These are phyloP conservation scores for Smithornis capensis DNA, from an alignment of 2,113 vertebrate species.

Conservation along the genomic window DNA sequence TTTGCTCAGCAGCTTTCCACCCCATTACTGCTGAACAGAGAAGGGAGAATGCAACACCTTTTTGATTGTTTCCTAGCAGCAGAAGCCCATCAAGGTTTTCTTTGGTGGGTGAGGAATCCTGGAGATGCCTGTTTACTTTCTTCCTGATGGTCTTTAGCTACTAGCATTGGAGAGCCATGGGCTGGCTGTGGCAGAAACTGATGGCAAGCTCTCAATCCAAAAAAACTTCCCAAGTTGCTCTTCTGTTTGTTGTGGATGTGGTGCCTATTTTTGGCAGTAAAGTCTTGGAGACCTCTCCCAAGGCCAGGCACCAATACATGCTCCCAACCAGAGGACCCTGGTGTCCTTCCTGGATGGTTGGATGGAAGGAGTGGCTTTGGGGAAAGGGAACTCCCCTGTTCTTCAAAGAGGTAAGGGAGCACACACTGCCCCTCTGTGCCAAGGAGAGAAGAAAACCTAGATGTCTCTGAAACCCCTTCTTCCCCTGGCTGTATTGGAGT, in stretches of 20 bases:
- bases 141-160: not conserved
- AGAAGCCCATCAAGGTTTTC: not conserved
- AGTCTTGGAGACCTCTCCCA: not conserved
- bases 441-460: not conserved
- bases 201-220: not conserved
- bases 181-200: not conserved
- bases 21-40: fast-evolving
- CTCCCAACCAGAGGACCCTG: fast-evolving
- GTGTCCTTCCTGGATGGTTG: fast-evolving
- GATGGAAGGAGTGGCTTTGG: not conserved
- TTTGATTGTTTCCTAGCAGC: not conserved
- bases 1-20: not conserved
- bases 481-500: not conserved
- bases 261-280: not conserved
- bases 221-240: not conserved
- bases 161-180: not conserved
- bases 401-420: not conserved
- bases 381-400: not conserved
- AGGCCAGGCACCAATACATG: not conserved
- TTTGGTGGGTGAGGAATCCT: not conserved
- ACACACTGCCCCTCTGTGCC: not conserved
- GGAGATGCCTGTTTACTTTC: not conserved
- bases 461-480: not conserved
- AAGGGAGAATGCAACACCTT: not conserved
- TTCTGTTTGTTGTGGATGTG: not conserved